Percentiles rank a stretch among this genome's conserved stretches.
Evolutionary conservation across 2,113 vertebrate genomes (phyloP).

Genomic region (Litocranius walleri): DNA sequence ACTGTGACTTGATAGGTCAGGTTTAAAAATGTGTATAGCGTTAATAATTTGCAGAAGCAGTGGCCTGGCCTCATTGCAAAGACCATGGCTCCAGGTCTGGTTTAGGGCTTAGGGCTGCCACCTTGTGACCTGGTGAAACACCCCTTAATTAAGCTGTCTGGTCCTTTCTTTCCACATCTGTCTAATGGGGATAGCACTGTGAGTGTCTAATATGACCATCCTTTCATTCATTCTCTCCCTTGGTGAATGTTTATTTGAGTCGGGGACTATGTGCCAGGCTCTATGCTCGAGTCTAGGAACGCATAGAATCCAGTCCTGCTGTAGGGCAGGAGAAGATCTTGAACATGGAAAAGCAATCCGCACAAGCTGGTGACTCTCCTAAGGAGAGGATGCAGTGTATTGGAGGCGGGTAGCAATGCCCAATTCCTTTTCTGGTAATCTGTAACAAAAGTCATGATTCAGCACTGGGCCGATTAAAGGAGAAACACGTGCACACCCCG

Average conservation of each 20-base stretch:
- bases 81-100: background rate
- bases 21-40: background rate
- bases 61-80: background rate
- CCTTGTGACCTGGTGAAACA: background rate
- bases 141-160: background rate
- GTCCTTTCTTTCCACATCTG: background rate
- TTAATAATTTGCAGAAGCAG: background rate
- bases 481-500: background rate
- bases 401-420: accelerated
- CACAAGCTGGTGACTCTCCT: accelerated
- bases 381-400: background rate
- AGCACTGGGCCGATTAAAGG: background rate
- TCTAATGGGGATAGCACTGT: background rate
- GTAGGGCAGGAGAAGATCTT: background rate
- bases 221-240: background rate
- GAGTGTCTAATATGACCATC: background rate
- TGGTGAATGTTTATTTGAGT: background rate
- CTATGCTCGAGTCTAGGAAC: background rate
- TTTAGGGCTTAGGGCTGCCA: background rate
- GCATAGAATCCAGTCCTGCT: accelerated
- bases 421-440: background rate
- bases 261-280: background rate
- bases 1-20: background rate
- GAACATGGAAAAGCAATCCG: background rate
- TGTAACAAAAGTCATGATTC: background rate